Base-by-base conservation (phyloP, 2,797 vertebrate genomes). In the Crypturellus tataupa region DNA sequence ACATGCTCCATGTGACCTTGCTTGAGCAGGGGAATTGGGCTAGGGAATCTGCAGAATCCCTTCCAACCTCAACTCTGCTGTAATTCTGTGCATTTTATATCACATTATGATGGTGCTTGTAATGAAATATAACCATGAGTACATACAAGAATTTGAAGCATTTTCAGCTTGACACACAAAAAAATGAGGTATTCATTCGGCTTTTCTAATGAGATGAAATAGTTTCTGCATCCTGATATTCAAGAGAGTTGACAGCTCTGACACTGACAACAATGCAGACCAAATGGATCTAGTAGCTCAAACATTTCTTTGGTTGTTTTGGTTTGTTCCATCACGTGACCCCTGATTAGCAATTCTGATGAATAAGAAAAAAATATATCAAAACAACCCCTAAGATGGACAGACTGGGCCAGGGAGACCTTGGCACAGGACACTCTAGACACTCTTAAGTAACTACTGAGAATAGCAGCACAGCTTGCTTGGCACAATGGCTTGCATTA, bases 331-430 rank as follows among this genome's bases (percentile, higher is more conserved):
- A 9, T 21, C 72, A 33, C 20, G 58, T 6, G 39, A 44, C 7
- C 37, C n/a, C 49, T 56, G 17, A 33, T 73, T 20, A 56, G 24
- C 19, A 33, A 9, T 56, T 72, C 29, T 47, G n/a, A 20, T 25
- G 17, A 49, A 19, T 35, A 27, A 71, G n/a, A 59, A 35, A 58
- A 73, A 71, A 3, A 0, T 0, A 72, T n/a, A 64, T 10, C 0
- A 1, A 64, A 55, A 24, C 55, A 75, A 71, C 62, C 5, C 12
- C 37, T 10, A 10, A 2, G 6, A 12, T 19, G 42, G 47, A 49
- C 47, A 79, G 58, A 51, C 23, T 23, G 25, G 81, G 15, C 15
- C 77, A 64, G 63, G 24, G 6, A 63, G 12, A 69, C 19, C 9
- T 64, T 68, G 17, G 19, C 21, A 63, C 31, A 89, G 49, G 9